Base-by-base conservation (phyloP, 1,140 invertebrate species). In the Leptinotarsa lineolata region DNA sequence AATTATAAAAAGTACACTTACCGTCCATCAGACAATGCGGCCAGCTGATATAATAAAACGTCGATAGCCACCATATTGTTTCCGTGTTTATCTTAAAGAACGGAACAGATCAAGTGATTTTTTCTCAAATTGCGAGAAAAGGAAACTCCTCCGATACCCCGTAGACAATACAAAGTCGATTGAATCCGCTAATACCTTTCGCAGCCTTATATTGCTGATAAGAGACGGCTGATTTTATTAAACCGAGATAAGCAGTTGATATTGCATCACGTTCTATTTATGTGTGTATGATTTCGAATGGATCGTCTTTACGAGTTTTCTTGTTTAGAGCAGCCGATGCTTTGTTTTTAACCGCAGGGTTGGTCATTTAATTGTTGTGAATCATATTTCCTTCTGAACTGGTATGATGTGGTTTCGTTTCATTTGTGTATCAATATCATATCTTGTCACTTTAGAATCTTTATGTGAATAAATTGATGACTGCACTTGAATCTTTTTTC, bases 191-290 rank as follows among this genome's bases (percentile, higher is more conserved):
- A 21, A 46, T 46, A 68, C 66, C 66, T 68, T 68, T 48, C 21
- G 5, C 66, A 68, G 20, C 39, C 66, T 68, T 68, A 46, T 68
- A 68, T 68, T 68, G 45, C 13, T 68, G 66, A 68, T 68, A 68
- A 68, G 30, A 68, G 66, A 44, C 13, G 61, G 61, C 21, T 21
- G 61, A 63, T 63, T 21, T 18, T 63, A 63, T 18, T 39, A 63
- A 63, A 63, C 13, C 13, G 61, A 22, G 48, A 54, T 54, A 54
- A 54, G 48, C 30, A 39, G 8, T 39, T 39, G 15, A 54, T 54
- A 54, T 54, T 54, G 48, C 48, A 54, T 54, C 48, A 54, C n/a
- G 48, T 18, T 54, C 48, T 54, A 54, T 46, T 6, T 54, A 54
- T 54, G 15, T 54, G n/a, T 54, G n/a, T 54, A 54, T 54, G 16